These are phyloP conservation scores for Perdix hodgsoniae DNA, from an alignment of 2,797 vertebrate genomes.

Conservation along the genomic window DNA sequence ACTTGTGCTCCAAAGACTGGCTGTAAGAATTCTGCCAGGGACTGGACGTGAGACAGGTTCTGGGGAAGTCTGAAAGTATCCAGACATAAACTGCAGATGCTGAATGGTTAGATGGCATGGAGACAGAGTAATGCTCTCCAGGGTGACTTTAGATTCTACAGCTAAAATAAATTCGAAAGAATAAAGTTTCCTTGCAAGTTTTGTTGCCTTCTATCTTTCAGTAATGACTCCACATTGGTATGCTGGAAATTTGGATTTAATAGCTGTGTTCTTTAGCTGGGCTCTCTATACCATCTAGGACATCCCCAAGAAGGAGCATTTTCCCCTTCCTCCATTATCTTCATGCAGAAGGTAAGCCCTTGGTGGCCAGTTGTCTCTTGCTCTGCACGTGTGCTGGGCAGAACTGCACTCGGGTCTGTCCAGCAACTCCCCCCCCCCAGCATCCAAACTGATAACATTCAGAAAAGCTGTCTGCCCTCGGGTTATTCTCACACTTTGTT, in stretches of 20 bases:
- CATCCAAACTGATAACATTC: neutral
- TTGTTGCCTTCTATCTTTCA: neutral
- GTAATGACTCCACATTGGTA: neutral
- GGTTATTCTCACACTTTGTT: slow-evolving; percentile 41
- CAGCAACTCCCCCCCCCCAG: neutral
- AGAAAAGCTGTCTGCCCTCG: slow-evolving; percentile 34
- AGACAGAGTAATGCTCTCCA: neutral
- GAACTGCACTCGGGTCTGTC: neutral
- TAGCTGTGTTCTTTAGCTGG: neutral
- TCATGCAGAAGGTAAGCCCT: neutral
- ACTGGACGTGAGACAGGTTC: neutral
- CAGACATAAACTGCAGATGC: neutral
- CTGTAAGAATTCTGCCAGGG: neutral
- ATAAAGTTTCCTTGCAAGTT: neutral
- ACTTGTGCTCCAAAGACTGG: neutral
- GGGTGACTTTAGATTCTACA: neutral
- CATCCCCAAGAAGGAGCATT: neutral
- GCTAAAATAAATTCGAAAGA: neutral
- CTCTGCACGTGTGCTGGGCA: neutral
- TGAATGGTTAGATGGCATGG: neutral
- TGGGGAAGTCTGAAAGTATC: neutral
- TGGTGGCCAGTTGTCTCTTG: neutral
- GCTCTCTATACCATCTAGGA: neutral
- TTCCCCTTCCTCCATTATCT: neutral
- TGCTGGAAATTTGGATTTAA: neutral